Evolutionary conservation across 2,113 vertebrate genomes (phyloP).

Genomic region (Morphnarchus princeps): DNA sequence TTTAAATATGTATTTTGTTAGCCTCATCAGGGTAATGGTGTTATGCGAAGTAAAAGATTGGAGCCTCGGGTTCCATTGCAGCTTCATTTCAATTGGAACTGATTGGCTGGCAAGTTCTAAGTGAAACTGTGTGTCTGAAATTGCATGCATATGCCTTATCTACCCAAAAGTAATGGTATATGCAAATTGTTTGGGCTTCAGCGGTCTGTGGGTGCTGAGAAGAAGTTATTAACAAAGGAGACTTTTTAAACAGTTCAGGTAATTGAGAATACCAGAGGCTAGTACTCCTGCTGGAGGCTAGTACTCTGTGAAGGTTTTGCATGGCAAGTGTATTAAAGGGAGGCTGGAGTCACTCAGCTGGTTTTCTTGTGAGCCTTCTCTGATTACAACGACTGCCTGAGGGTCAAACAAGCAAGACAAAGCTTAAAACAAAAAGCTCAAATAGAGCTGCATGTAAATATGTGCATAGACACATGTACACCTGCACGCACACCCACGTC

Average conservation of each 20-base stretch:
- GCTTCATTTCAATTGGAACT: not conserved
- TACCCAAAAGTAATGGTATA: not conserved
- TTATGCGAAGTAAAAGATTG: not conserved
- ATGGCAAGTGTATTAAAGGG: not conserved
- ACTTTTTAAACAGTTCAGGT: not conserved
- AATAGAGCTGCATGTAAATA: not conserved
- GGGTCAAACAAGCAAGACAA: not conserved
- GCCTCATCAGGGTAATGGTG: not conserved
- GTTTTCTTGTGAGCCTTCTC: not conserved
- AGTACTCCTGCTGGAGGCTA: not conserved
- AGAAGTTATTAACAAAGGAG: not conserved
- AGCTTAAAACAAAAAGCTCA: not conserved
- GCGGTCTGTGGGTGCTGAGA: not conserved
- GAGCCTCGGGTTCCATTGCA: not conserved
- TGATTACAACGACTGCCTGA: not conserved
- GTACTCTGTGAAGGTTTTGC: not conserved
- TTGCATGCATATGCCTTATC: not conserved
- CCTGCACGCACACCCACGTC: rapidly evolving
- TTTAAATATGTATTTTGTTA: not conserved
- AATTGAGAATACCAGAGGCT: not conserved
- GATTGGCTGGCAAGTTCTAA: not conserved
- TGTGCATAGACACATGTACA: not conserved
- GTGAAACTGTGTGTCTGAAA: not conserved
- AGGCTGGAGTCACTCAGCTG: not conserved
- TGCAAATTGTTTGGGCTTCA: not conserved